phyloP scores from a whole-genome alignment of 2,113 vertebrate genomes.

The Neoarius graeffei region DNA sequence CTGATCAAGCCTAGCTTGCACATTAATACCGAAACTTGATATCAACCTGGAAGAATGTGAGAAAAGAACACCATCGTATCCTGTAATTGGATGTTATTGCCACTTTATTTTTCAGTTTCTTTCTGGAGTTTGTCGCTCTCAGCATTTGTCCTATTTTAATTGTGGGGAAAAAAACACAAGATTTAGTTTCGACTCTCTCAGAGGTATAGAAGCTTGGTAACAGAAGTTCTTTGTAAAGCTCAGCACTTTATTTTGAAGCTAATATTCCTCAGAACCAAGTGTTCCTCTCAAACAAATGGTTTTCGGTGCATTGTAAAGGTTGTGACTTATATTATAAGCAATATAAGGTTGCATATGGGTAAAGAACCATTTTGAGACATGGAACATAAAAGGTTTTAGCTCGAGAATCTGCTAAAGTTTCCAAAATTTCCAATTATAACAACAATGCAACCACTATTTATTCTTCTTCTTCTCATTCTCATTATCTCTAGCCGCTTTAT shows the following conservation, averaged over 20 bases:
- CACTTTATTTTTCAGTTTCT: background rate
- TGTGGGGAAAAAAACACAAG: background rate
- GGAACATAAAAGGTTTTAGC: background rate
- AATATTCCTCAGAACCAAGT: background rate
- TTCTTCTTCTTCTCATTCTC: too few relatives aligned
- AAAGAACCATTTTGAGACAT: background rate
- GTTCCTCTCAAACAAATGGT: background rate
- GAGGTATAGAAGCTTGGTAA: conserved; percentile 8
- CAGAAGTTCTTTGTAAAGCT: background rate
- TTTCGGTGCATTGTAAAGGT: background rate
- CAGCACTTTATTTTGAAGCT: background rate
- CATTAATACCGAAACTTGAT: background rate
- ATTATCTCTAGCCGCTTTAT: too few relatives aligned
- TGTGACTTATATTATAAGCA: background rate
- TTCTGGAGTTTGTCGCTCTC: conserved; percentile 16
- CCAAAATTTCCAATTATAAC: background rate
- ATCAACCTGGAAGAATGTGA: background rate
- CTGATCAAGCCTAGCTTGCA: background rate
- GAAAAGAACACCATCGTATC: background rate
- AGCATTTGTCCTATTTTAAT: conserved; percentile 32
- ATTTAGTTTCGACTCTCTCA: background rate
- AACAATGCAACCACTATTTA: background rate
- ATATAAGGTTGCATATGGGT: background rate
- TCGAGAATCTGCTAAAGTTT: background rate
- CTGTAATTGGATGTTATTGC: conserved; percentile 13